Evolutionary conservation across 2,888 invertebrate species (phyloP).

Genomic region (Drosophila mettleri): DNA sequence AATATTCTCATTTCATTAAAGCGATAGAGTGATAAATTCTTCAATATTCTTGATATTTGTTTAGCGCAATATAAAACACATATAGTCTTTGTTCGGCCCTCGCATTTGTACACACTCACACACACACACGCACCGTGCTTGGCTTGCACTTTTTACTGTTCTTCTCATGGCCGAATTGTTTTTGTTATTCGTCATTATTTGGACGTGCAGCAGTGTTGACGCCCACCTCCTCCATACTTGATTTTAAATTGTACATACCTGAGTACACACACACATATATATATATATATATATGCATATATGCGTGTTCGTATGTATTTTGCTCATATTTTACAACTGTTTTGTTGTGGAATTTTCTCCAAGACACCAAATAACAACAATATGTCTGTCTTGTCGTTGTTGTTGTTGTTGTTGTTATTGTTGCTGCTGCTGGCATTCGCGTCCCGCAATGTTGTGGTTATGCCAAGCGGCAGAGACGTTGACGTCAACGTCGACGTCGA

Average conservation of each 20-base stretch:
- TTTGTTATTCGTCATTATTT: slow-evolving; percentile 60
- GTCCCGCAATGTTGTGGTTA: slow-evolving; percentile 64
- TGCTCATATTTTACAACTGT: slow-evolving; percentile 77
- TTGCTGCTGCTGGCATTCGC: slow-evolving; percentile 34
- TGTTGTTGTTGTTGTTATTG: slow-evolving; percentile 23
- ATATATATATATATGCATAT: background rate
- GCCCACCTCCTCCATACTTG: slow-evolving; percentile 29
- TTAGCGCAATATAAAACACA: slow-evolving; percentile 20
- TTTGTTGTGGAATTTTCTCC: slow-evolving; percentile 71
- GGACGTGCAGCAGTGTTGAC: slow-evolving; percentile 45
- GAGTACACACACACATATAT: background rate
- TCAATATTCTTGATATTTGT: slow-evolving; percentile 28
- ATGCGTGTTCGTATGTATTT: slow-evolving; percentile 42
- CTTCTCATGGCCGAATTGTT: slow-evolving; percentile 29
- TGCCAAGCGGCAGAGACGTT: slow-evolving; percentile 31
- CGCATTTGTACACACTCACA: background rate
- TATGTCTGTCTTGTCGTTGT: slow-evolving; percentile 30
- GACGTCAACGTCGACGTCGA: slow-evolving; percentile 11
- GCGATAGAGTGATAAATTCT: too few relatives aligned
- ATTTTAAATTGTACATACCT: slow-evolving; percentile 11
- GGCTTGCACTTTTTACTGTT: slow-evolving; percentile 46
- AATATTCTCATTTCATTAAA: background rate
- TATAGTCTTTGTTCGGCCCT: slow-evolving; percentile 20
- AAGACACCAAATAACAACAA: slow-evolving; percentile 68
- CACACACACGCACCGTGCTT: slow-evolving; percentile 20